phyloP scores from a whole-genome alignment of 2,888 invertebrate species.

The Thumatha senex region DNA sequence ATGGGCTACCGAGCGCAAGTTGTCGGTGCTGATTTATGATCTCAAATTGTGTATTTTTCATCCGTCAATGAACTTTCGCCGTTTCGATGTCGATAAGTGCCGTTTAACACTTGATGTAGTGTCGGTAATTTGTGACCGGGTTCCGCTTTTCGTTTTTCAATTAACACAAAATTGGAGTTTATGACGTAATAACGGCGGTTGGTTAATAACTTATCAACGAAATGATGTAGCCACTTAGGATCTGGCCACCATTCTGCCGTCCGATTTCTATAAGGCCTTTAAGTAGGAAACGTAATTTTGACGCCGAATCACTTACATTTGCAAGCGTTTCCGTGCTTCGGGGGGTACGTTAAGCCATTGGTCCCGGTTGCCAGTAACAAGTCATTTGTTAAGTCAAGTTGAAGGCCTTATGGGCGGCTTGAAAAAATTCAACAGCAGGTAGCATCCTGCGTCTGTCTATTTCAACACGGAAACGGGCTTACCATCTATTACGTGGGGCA shows the following conservation, averaged over 20 bases:
- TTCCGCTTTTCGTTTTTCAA: slow-evolving; percentile 78
- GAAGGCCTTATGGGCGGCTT: too few relatives aligned
- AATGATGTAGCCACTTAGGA: slow-evolving; percentile 44
- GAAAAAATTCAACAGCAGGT: too few relatives aligned
- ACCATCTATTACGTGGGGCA: too few relatives aligned
- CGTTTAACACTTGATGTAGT: slow-evolving; percentile 83
- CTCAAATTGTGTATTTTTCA: slow-evolving; percentile 83
- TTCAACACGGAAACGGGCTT: too few relatives aligned
- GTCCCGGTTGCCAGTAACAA: too few relatives aligned
- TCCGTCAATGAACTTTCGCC: slow-evolving; percentile 68
- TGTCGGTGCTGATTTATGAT: slow-evolving; percentile 74
- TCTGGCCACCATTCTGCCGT: slow-evolving; percentile 28
- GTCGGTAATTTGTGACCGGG: slow-evolving; percentile 78
- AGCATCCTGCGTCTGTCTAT: too few relatives aligned
- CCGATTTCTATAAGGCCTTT: too few relatives aligned
- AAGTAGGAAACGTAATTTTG: too few relatives aligned
- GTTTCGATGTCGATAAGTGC: slow-evolving; percentile 79
- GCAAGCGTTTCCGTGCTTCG: too few relatives aligned
- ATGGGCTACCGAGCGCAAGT: slow-evolving; percentile 57
- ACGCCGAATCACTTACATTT: too few relatives aligned
- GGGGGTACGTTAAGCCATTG: too few relatives aligned
- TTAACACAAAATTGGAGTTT: slow-evolving; percentile 75
- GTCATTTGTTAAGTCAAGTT: too few relatives aligned
- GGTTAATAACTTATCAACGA: slow-evolving; percentile 51
- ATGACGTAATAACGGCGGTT: slow-evolving; percentile 61